phyloP scores from a whole-genome alignment of 1,140 invertebrate genomes.

The Brachionus plicatilis region DNA sequence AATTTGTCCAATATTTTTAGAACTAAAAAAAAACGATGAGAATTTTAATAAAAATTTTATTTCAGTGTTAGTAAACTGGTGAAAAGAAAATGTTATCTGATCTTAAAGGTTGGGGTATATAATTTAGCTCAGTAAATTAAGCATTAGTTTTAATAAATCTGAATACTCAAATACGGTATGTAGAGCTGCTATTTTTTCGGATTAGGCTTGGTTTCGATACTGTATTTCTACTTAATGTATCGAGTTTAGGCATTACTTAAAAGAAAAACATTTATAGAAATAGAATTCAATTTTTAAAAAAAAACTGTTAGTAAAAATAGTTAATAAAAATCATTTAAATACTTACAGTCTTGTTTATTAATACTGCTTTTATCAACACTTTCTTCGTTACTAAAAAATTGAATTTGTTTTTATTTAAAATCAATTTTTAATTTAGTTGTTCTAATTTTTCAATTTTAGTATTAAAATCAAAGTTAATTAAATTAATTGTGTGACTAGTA shows the following conservation, averaged over 20 bases:
- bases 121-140: constrained; percentile 26
- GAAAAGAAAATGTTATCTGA: neutral
- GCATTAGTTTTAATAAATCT: constrained; percentile 18
- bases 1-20: constrained; percentile 28
- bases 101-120: neutral
- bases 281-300: neutral
- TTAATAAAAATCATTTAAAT: neutral
- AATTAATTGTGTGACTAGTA: too few relatives aligned
- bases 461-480: too few relatives aligned
- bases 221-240: neutral
- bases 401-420: neutral
- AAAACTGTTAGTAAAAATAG: neutral
- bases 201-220: neutral
- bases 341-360: constrained; percentile 35
- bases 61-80: neutral
- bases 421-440: neutral
- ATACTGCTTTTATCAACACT: constrained; percentile 4
- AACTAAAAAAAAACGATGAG: neutral
- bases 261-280: neutral
- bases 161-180: constrained; percentile 31
- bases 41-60: neutral
- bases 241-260: neutral
- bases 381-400: neutral
- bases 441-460: too few relatives aligned
- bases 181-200: neutral